phyloP scores from a whole-genome alignment of 53 echinoderm and acorn worm species.

The Patiria pectinifera region DNA sequence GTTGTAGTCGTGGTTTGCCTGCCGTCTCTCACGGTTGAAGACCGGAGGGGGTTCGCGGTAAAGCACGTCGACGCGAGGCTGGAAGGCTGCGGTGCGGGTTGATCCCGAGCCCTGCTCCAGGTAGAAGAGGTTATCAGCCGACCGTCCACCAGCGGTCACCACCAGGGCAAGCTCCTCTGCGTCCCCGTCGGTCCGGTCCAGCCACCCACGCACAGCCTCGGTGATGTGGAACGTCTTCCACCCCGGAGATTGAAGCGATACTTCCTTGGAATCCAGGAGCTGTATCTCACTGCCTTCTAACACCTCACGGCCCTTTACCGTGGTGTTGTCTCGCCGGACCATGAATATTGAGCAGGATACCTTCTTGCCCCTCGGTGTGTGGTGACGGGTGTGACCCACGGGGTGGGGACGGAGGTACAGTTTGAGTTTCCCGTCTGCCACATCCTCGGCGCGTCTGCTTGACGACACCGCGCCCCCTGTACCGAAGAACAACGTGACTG shows the following conservation, averaged over 20 bases:
- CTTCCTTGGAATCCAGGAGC: slow-evolving; percentile 27
- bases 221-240: slow-evolving; percentile 59
- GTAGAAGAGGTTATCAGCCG: slow-evolving; percentile 32
- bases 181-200: background rate
- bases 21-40: background rate
- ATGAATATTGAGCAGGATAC: slow-evolving; percentile 36
- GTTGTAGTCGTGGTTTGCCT: background rate
- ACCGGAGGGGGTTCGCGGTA: background rate
- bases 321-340: background rate
- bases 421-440: slow-evolving; percentile 29
- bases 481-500: slow-evolving; percentile 55
- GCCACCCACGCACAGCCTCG: slow-evolving; percentile 36
- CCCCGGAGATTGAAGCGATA: slow-evolving; percentile 24
- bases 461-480: background rate
- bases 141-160: slow-evolving; percentile 24
- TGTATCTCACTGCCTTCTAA: background rate
- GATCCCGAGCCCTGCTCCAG: background rate
- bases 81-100: background rate
- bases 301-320: background rate
- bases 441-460: background rate
- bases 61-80: slow-evolving; percentile 48
- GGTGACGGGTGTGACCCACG: background rate
- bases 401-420: slow-evolving; percentile 23
- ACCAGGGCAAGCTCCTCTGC: slow-evolving; percentile 23
- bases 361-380: background rate